Evolutionary conservation across 2,113 vertebrate species (phyloP), one percentile per base, ranked within the genome.

Genomic region (Erpornis zantholeuca): DNA sequence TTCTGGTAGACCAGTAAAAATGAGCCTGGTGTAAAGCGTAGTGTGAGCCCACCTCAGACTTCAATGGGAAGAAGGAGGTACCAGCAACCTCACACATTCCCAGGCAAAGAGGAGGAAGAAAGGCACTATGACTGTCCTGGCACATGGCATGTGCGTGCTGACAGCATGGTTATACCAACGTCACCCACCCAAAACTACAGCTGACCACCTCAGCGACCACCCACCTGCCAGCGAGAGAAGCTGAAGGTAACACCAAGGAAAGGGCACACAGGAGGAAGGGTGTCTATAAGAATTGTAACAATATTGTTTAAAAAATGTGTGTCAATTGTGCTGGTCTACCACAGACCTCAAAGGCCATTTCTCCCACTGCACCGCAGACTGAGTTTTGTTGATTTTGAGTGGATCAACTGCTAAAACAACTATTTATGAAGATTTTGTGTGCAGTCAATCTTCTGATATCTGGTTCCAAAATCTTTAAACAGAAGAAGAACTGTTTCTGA

Each of bases 11-110:
- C 4, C 11, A 89, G 12, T 18, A 36, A 70, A 73, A 84, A 24
- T 23, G 1, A 78, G n/a, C 4, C 4, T 38, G 35, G 4, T 6
- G 3, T 29, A 42, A 79, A 68, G 4, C 2, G 4, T 7, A 4
- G 35, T 56, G 12, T 19, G 78, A 60, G 15, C 3, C 4, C 7
- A 12, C 8, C 4, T 75, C 27, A 42, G 35, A 56, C 23, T 49
- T 31, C 29, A 60, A 5, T 44, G 23, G 24, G 15, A 79, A 9
- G 38, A 69, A 63, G 15, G 64, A 72, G 15, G 66, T n/a, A 17
- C 5, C 11, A 60, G 36, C 6, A 64, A 25, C 15, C 71, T 9
- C 9, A 42, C 7, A 11, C 18, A 66, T 36, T 49, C 9, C 17
- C 36, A 4, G 4, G 47, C 42, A 82, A 61, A 66, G 21, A 60